Evolutionary conservation across 1,140 invertebrate genomes (phyloP).

Genomic region (Zaprionus camerounensis): DNA sequence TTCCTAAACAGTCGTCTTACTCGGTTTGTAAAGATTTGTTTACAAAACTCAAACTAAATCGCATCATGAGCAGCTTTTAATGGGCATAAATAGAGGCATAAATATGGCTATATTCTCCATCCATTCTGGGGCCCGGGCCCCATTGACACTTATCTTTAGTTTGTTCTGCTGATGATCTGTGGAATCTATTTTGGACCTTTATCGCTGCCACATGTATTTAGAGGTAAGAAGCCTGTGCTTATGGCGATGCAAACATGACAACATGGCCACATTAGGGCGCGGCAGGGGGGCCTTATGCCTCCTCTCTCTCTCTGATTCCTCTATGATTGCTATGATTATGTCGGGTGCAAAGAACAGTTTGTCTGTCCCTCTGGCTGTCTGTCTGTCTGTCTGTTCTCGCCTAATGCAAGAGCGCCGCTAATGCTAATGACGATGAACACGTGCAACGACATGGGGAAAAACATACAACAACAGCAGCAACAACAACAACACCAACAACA

Average conservation of each 20-base stretch:
- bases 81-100: neutral
- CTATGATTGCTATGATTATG: constrained; percentile 68
- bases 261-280: neutral
- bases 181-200: constrained; percentile 1
- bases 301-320: no score
- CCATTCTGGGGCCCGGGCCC: neutral
- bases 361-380: neutral
- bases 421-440: constrained; percentile 76
- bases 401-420: constrained; percentile 77
- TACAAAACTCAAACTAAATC: neutral
- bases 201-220: constrained; percentile 1
- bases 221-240: neutral
- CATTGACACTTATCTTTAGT: constrained; percentile 4
- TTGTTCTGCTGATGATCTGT: neutral
- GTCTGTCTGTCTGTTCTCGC: constrained; percentile 72
- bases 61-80: neutral
- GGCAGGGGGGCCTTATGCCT: constrained; percentile 12
- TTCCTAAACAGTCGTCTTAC: neutral
- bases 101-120: constrained; percentile 1
- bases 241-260: neutral
- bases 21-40: neutral
- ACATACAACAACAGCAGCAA: constrained; percentile 34
- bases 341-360: constrained; percentile 57
- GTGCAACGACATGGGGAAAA: constrained; percentile 53
- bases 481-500: constrained; percentile 23